Percentiles rank a stretch among this genome's conserved stretches.
Conservation (phyloP, 2,888 invertebrate species). For the Syrphus vitripennis region DNA sequence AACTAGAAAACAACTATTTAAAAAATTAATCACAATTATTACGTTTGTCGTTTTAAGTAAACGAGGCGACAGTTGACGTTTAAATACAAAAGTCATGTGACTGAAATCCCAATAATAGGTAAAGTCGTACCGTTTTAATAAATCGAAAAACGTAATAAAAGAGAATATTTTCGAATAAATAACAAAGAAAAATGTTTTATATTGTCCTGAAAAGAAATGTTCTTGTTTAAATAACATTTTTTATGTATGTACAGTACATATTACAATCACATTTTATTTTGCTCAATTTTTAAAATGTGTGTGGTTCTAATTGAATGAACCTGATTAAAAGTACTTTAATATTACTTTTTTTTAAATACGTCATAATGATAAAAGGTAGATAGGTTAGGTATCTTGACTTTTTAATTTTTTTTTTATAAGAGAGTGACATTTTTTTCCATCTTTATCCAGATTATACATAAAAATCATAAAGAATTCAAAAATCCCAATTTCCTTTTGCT, state of each 20-base stretch:
- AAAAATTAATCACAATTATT: not conserved
- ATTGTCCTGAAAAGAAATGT: conserved; percentile 57
- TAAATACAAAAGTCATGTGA: no score
- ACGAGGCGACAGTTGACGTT: no score
- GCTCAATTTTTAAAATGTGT: conserved; percentile 25
- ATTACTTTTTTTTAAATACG: conserved; percentile 32
- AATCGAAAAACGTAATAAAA: not conserved
- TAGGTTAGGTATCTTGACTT: conserved; percentile 34
- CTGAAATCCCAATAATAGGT: no score
- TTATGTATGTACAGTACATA: no score
- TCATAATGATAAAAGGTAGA: conserved; percentile 16
- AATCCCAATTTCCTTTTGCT: conserved; percentile 16
- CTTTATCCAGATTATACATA: conserved; percentile 23
- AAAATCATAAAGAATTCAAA: conserved; percentile 16
- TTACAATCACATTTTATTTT: conserved; percentile 52
- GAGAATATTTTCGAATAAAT: not conserved
- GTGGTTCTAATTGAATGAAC: conserved; percentile 43
- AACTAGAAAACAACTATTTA: conserved; percentile 49
- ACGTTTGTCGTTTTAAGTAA: no score
- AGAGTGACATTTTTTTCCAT: conserved; percentile 31
- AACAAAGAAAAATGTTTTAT: conserved; percentile 40
- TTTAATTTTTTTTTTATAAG: not conserved
- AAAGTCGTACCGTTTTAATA: no score
- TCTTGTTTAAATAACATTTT: not conserved
- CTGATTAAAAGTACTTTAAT: conserved; percentile 3